phyloP scores from a whole-genome alignment of 2,888 invertebrate species.

The Anagyrus pseudococci region DNA sequence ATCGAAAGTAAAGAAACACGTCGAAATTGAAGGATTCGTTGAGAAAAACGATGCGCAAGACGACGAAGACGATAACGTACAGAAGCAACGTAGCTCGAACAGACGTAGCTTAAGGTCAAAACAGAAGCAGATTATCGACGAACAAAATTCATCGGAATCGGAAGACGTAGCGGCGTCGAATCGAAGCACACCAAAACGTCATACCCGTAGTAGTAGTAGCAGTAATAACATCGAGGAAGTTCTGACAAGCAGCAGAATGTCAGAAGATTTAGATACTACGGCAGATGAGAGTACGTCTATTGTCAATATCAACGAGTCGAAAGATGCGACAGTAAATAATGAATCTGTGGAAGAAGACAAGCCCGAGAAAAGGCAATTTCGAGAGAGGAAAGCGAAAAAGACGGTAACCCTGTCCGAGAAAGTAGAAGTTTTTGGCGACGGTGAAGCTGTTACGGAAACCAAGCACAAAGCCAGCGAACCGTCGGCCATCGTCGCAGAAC shows the following conservation, averaged over 20 bases:
- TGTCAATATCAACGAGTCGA: slow-evolving; percentile 11
- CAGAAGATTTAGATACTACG: slow-evolving; percentile 30
- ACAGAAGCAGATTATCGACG: slow-evolving; percentile 5
- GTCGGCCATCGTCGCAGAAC: no score
- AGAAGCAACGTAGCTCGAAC: no score
- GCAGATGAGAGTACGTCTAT: no score
- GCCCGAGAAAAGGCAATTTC: neutral
- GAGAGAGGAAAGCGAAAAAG: slow-evolving; percentile 35
- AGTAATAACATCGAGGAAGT: slow-evolving; percentile 4
- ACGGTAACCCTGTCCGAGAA: slow-evolving; percentile 42
- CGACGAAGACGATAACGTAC: neutral
- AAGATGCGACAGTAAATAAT: slow-evolving; percentile 11
- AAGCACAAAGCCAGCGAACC: no score
- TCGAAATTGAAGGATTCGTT: no score
- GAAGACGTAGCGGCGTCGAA: slow-evolving; percentile 13
- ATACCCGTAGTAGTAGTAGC: neutral
- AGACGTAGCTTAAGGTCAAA: no score
- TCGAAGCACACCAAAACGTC: neutral
- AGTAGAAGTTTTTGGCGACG: slow-evolving; percentile 40
- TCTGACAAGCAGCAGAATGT: slow-evolving; percentile 12
- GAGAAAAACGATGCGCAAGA: no score
- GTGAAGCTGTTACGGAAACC: no score
- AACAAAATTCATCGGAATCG: slow-evolving; percentile 24
- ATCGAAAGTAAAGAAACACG: no score
- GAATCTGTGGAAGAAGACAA: slow-evolving; percentile 2